Conservation (phyloP, 2,888 invertebrate genomes). For the Apotomis capreana region DNA sequence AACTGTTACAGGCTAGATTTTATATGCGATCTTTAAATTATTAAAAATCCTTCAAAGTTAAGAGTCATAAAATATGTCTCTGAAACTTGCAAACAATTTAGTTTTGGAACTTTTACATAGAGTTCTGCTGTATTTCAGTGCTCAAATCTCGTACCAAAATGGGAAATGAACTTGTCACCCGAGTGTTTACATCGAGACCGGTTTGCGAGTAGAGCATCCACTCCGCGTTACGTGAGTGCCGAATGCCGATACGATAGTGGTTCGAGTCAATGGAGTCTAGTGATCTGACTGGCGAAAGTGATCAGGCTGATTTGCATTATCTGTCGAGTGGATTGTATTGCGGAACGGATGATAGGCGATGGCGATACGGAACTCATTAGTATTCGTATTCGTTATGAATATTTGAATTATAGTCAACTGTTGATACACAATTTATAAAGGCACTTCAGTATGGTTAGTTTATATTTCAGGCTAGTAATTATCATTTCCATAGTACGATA, state of each 20-base stretch:
- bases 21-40: too few relatives aligned
- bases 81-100: too few relatives aligned
- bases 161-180: conserved; percentile 45
- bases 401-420: not conserved
- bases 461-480: not conserved
- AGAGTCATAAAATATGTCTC: too few relatives aligned
- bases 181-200: conserved; percentile 50
- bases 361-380: conserved; percentile 17
- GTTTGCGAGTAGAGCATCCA: conserved; percentile 46
- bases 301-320: conserved; percentile 38
- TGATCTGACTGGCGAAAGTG: conserved; percentile 51
- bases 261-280: conserved; percentile 50
- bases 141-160: not conserved
- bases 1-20: too few relatives aligned
- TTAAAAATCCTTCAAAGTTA: too few relatives aligned
- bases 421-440: too few relatives aligned
- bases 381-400: not conserved
- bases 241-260: conserved; percentile 42
- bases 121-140: not conserved
- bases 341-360: not conserved
- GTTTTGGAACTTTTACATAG: not conserved
- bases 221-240: conserved; percentile 43
- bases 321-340: conserved; percentile 17
- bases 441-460: not conserved
- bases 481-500: not conserved